Base-by-base conservation (phyloP, 2,797 vertebrate genomes). In the Clamator glandarius region DNA sequence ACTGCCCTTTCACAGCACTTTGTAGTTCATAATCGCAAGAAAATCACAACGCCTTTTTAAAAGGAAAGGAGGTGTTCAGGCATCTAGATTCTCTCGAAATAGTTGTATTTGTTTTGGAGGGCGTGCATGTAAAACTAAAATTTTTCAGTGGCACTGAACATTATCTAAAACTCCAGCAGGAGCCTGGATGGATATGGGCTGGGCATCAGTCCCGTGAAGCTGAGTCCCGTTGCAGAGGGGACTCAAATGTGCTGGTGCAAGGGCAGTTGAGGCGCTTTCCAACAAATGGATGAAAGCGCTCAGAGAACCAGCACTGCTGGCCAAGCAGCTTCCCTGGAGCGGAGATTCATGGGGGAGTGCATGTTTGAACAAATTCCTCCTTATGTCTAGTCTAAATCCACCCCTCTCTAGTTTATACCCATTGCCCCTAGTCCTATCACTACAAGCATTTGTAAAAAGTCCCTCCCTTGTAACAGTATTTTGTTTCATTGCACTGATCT, bases 61-160 rank as follows among this genome's bases (percentile, higher is more conserved):
- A 72, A 70, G 33, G 80, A 78, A 15, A 48, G 15, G 15, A 36
- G 12, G 42, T 35, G 8, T 61, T 95, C 15, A 55, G 55, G 13
- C 5, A 2, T 28, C 5, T 15, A 41, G 46, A 50, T 78, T 15
- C 25, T n/a, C 74, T 72, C 3, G 3, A 50, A 61, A 72, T 8
- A 51, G 69, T 8, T 0, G 0, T 35, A 7, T 15, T 81, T 72
- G 16, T 36, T 59, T 46, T 24, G 23, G 59, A 39, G 18, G 54
- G 20, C 2, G 0, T n/a, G 11, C 15, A 5, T 2, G 1, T 19
- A 28, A 63, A 69, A 19, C 52, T 79, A 2, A n/a, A n/a, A 16
- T 31, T 72, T 69, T 69, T 42, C 15, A 31, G 51, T n/a, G 46
- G 26, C 11, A 9, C 24, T 61, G 59, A 70, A 23, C 8, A 1